These are phyloP conservation scores for Musca domestica DNA, from an alignment of 1,140 invertebrate genomes.

Conservation along the genomic window DNA sequence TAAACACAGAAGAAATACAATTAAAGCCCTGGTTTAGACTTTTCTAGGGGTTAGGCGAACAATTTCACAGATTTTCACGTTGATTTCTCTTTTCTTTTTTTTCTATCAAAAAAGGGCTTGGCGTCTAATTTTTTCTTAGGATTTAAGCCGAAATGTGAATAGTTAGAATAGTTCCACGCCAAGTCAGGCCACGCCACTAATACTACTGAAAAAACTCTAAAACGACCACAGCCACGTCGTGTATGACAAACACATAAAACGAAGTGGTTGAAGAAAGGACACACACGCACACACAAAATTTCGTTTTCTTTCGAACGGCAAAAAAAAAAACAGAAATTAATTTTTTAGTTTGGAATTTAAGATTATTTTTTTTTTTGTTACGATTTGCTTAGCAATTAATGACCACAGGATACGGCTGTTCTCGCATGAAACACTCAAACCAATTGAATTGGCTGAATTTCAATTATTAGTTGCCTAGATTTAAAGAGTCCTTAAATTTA, in stretches of 20 bases:
- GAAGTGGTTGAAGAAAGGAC: background rate
- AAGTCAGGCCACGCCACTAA: constrained; percentile 12
- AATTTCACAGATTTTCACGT: background rate
- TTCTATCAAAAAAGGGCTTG: background rate
- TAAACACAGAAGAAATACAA: background rate
- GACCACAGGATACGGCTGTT: no score
- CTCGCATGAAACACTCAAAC: no score
- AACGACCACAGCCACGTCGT: constrained; percentile 7
- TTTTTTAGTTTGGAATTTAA: background rate
- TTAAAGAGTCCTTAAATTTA: no score
- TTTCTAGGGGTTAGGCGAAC: no score
- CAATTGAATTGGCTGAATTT: no score
- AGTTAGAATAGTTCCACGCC: constrained; percentile 4
- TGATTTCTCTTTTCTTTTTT: no score
- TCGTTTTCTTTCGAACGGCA: no score
- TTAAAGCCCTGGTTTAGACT: no score
- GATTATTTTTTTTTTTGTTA: background rate
- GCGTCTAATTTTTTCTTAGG: background rate
- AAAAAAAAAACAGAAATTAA: no score
- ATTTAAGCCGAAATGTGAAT: background rate
- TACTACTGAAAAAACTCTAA: background rate
- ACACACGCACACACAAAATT: no score
- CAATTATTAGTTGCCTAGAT: no score
- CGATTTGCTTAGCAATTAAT: no score
- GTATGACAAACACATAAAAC: constrained; percentile 18